phyloP scores from a whole-genome alignment of 1,140 invertebrate species.

The Copidosoma floridanum region DNA sequence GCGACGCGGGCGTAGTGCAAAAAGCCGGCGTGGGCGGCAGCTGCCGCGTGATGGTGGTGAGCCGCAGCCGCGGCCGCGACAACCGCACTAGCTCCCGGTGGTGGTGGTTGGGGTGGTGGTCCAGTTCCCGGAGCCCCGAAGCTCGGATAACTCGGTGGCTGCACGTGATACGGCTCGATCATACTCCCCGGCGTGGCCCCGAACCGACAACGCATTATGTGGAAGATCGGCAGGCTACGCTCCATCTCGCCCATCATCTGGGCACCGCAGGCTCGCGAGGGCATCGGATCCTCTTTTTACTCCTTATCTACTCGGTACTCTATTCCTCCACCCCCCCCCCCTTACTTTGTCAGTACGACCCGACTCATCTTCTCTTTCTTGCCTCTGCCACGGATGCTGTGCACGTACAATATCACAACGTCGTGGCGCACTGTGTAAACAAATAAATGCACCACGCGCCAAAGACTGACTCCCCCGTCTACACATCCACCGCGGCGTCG shows the following conservation, averaged over 20 bases:
- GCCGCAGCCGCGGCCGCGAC: slow-evolving; percentile 1
- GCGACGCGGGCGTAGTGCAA: not conserved
- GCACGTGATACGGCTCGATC: not conserved
- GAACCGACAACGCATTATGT: slow-evolving; percentile 51
- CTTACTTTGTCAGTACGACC: slow-evolving; percentile 8
- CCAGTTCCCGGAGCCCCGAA: slow-evolving; percentile 24
- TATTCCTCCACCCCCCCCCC: too few relatives aligned
- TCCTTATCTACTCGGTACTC: too few relatives aligned
- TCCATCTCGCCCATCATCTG: slow-evolving; percentile 50
- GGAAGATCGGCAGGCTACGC: slow-evolving; percentile 48
- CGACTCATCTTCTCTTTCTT: not conserved
- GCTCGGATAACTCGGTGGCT: not conserved
- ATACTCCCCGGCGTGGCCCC: slow-evolving; percentile 21
- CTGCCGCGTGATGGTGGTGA: not conserved
- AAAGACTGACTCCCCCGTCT: too few relatives aligned
- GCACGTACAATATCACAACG: too few relatives aligned
- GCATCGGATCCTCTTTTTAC: slow-evolving; percentile 9
- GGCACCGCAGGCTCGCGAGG: not conserved
- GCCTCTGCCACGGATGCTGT: too few relatives aligned
- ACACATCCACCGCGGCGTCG: too few relatives aligned
- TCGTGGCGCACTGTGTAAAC: too few relatives aligned
- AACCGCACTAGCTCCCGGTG: not conserved
- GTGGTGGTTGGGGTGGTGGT: not conserved
- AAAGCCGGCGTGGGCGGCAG: slow-evolving; percentile 1
- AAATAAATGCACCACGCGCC: too few relatives aligned